phyloP scores from a whole-genome alignment of 2,113 vertebrate genomes.

The Neogobius melanostomus region DNA sequence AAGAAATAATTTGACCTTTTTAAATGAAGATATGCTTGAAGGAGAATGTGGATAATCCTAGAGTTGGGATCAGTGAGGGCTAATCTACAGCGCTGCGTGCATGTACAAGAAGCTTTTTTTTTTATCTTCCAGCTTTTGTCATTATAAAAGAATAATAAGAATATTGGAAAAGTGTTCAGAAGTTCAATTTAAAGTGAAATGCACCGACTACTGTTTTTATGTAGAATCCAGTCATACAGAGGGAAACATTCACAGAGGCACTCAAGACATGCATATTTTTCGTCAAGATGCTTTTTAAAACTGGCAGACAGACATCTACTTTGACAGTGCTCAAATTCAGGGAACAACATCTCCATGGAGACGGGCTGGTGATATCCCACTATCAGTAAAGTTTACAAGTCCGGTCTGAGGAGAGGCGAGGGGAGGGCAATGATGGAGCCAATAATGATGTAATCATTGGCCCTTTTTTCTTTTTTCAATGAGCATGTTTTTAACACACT shows the following conservation, averaged over 20 bases:
- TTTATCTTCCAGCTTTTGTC: slow-evolving; percentile 83
- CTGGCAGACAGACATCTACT: too few species aligned
- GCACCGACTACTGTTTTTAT: not conserved
- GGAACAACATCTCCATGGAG: too few species aligned
- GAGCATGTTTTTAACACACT: too few species aligned
- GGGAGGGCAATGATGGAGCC: too few species aligned
- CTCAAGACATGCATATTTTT: too few species aligned
- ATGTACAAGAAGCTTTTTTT: slow-evolving; percentile 8
- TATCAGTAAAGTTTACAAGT: too few species aligned
- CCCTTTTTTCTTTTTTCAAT: too few species aligned
- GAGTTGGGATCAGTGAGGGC: not conserved
- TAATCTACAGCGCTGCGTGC: not conserved
- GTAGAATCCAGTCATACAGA: not conserved
- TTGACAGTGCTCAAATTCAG: too few species aligned
- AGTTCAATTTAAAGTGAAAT: slow-evolving; percentile 1
- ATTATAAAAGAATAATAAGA: slow-evolving; percentile 58
- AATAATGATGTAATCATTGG: too few species aligned
- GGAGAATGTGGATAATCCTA: slow-evolving; percentile 14
- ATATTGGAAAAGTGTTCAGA: not conserved
- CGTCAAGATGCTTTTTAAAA: too few species aligned
- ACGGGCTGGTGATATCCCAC: too few species aligned
- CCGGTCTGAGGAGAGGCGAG: too few species aligned
- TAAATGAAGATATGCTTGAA: slow-evolving; percentile 38
- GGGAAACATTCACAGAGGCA: not conserved
- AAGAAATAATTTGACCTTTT: slow-evolving; percentile 41